Evolutionary conservation across 2,888 invertebrate genomes (phyloP), one percentile per base, ranked within the genome.

Genomic region (Polyploca ridens): DNA sequence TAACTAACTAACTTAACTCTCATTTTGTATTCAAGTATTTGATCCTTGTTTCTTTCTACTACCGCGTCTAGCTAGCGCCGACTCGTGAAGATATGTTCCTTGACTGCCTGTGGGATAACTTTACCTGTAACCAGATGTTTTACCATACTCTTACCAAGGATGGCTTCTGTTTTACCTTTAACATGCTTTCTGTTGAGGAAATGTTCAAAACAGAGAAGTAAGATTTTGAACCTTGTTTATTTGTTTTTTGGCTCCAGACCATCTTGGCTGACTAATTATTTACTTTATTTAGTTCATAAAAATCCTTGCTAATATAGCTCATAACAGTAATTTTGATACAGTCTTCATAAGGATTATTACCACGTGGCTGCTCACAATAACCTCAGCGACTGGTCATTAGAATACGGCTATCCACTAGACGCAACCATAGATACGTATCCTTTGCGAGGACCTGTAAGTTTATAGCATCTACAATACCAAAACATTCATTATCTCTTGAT

Each of bases 101-200:
- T 66, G 81, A 79, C 33, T 95, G 95, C 69, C 88, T 93, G 61
- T 95, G 94, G 94, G 90, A 94, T 8, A 74, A 78, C 63, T 85
- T 93, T 58, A 71, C 77, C 0, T 96, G 96, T 71, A 76, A 85
- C 0, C 85, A 94, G 5, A 83, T 95, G 63, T 96, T 96, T 76
- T 90, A 82, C n/a, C 94, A 95, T 64, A 92, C 95, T n/a, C 77
- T 96, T 16, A 96, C 96, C 0, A 95, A 95, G 68, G 96, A 96
- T 69, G 96, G 96, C 0, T 86, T 95, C 46, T 96, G 96, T 73
- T 95, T 94, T 66, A 95, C 95, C 33, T 96, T 96, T 75, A 96
- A 96, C 76, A 94, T 95, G 74, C 84, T 96, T 7, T 94, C 93
- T 64, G 85, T 90, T 13, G 88, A 89, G 1, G 95, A 96, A 69